These are phyloP conservation scores for Colletes collaris DNA, from an alignment of 2,888 invertebrate genomes.

Conservation along the genomic window DNA sequence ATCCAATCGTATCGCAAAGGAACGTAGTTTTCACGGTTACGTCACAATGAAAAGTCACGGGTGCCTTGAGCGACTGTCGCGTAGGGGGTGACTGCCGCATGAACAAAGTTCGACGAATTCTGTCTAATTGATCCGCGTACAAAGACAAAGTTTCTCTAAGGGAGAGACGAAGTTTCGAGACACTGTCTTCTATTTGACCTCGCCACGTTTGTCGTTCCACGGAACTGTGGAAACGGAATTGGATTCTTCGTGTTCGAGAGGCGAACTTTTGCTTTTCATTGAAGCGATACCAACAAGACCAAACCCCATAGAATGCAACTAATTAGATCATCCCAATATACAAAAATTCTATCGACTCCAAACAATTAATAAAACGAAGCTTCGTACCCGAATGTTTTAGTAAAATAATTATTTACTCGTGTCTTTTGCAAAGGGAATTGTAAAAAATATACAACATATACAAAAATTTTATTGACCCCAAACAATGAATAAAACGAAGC, in stretches of 20 bases:
- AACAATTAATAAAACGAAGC: too few species aligned
- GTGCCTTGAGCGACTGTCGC: constrained; percentile 49
- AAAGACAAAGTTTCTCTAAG: constrained; percentile 65
- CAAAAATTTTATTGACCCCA: too few species aligned
- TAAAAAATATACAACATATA: too few species aligned
- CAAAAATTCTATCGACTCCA: too few species aligned
- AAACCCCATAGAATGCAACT: not conserved
- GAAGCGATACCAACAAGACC: constrained; percentile 1
- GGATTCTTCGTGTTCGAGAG: constrained; percentile 39
- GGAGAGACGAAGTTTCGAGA: constrained; percentile 66
- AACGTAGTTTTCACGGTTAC: constrained; percentile 50
- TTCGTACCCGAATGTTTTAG: too few species aligned
- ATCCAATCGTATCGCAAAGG: constrained; percentile 17
- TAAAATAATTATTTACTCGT: too few species aligned
- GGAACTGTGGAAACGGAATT: constrained; percentile 29
- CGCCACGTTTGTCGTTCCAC: constrained; percentile 54
- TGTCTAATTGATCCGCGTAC: constrained; percentile 75
- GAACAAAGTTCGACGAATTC: constrained; percentile 70
- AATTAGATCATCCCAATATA: not conserved
- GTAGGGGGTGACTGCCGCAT: constrained; percentile 51
- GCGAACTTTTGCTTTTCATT: constrained; percentile 17
- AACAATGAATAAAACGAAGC: too few species aligned
- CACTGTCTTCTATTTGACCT: constrained; percentile 70
- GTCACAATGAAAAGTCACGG: constrained; percentile 57
- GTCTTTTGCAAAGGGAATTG: too few species aligned